A percentile compares a stretch with the other conserved stretches of the same genome.
Evolutionary conservation across 1,140 invertebrate species (phyloP).

Genomic region (Chionoecetes opilio): DNA sequence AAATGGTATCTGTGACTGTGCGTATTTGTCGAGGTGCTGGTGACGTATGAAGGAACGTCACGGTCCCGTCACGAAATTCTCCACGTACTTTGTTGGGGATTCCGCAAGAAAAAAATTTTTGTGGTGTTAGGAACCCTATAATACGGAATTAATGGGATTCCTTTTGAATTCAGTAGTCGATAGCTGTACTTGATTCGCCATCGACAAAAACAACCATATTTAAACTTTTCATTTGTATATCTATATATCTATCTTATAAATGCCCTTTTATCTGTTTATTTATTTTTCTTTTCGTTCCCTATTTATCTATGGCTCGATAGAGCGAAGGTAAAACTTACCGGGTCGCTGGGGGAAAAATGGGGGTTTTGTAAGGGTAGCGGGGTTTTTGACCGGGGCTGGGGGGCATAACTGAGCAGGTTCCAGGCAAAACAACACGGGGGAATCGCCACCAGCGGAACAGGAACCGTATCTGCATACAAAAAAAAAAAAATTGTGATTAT

Average conservation of each 20-base stretch:
- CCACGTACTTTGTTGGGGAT: not conserved
- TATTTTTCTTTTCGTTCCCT: too few relatives aligned
- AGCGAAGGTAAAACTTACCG: too few relatives aligned
- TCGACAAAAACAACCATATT: too few relatives aligned
- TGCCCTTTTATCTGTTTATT: too few relatives aligned
- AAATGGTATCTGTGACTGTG: too few relatives aligned
- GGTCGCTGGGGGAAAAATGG: not conserved
- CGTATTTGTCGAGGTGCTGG: too few relatives aligned
- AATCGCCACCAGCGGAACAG: not conserved
- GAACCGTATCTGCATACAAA: not conserved
- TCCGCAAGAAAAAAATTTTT: not conserved
- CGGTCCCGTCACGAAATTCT: not conserved
- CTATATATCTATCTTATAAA: too few relatives aligned
- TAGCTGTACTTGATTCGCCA: too few relatives aligned
- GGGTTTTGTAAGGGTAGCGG: not conserved
- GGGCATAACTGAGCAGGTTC: not conserved
- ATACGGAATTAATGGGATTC: not conserved
- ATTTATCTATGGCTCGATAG: too few relatives aligned
- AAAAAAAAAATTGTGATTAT: not conserved
- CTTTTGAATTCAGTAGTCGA: not conserved
- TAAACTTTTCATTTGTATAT: too few relatives aligned
- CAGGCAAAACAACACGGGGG: not conserved
- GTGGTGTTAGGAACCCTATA: not conserved
- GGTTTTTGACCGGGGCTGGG: not conserved
- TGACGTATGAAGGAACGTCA: too few relatives aligned